Base-by-base conservation (phyloP, 1,140 invertebrate genomes). In the Procambarus virginalis region DNA sequence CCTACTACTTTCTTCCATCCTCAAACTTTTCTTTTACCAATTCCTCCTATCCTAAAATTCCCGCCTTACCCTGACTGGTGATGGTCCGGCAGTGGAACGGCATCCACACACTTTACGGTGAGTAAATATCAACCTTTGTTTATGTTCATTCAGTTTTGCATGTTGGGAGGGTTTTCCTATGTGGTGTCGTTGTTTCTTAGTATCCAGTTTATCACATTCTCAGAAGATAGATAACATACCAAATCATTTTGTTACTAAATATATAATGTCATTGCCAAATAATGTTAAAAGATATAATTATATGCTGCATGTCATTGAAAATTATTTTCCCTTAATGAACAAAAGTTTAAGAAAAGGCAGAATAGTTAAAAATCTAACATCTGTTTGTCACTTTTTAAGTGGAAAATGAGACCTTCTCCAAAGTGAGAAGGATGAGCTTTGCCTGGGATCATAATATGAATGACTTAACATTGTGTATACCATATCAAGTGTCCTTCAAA, bases 41-140 rank as follows among this genome's bases (percentile, higher is more conserved):
- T 73, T 5, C 34, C 34, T 34, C 34, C 34, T 6, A 73, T 34
- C 68, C n/a, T 73, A 73, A 34, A 68, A 75, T 68, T 60, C 79
- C 34, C 55, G 51, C 49, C 86, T 46, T 84, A n/a, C 49, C 34
- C 45, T 68, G 22, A 80, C 83, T 86, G 84, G 84, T 86, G 90
- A 85, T 91, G 90, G 90, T 90, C 49, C 85, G 84, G 78, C 80
- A 86, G 90, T 91, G 90, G 90, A 91, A 85, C 85, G 82, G 34
- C 90, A 86, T 91, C 90, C 90, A 91, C 90, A 86, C 73, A 86
- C 84, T 75, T 87, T 80, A 91, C 90, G 90, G 90, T 91, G 90
- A 91, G 90, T 91, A 86, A 87, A 75, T 51, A 83, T 82, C 79
- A 46, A 73, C 64, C 46, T 88, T 64, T 84, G 77, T 88, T 76